A percentile compares a stretch with the other conserved stretches of the same genome.
Evolutionary conservation across 1,140 invertebrate genomes (phyloP).

Genomic region (Lasaia peninsularis): DNA sequence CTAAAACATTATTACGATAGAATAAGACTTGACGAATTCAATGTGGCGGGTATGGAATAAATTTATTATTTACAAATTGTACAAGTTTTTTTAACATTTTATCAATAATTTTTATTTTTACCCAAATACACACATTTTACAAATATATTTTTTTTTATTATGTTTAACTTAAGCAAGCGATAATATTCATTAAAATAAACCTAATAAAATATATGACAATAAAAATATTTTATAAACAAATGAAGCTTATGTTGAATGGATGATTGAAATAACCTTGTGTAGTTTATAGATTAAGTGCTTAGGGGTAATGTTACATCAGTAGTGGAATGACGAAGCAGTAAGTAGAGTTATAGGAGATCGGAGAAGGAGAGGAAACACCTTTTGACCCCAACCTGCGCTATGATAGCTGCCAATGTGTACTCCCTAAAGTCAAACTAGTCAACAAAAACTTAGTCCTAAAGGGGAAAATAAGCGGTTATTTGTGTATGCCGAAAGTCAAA

Average conservation of each 20-base stretch:
- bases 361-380: constrained; percentile 2
- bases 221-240: constrained; percentile 10
- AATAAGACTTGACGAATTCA: constrained; percentile 3
- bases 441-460: neutral
- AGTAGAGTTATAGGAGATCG: neutral
- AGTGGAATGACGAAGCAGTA: constrained; percentile 10
- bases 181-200: constrained; percentile 22
- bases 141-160: constrained; percentile 20
- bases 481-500: too few species aligned
- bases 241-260: constrained; percentile 8
- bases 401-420: neutral
- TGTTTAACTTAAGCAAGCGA: constrained; percentile 19
- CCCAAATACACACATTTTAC: constrained; percentile 41
- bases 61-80: constrained; percentile 42
- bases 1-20: constrained; percentile 8
- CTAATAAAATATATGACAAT: constrained; percentile 19
- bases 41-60: constrained; percentile 28
- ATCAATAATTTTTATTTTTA: constrained; percentile 34
- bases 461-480: too few species aligned
- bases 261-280: constrained; percentile 1
- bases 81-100: constrained; percentile 42
- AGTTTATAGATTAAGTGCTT: constrained; percentile 10
- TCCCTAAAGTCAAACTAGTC: neutral
- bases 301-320: constrained; percentile 7
- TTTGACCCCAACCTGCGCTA: constrained; percentile 4